Base-by-base conservation (phyloP, 2,113 vertebrate species). In the Paramisgurnus dabryanus region DNA sequence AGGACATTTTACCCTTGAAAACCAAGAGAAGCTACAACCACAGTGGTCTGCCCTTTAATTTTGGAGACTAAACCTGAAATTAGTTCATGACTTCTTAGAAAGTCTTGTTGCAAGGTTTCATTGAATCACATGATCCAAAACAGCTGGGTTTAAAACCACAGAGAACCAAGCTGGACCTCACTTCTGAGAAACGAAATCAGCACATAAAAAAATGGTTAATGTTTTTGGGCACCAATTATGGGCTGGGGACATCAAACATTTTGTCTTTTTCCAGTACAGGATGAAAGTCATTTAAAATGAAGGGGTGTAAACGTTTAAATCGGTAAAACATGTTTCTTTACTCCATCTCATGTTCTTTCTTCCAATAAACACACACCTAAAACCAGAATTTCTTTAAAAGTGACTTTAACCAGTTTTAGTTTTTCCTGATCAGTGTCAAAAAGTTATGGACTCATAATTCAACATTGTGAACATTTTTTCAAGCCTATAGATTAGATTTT, bases 11-110 rank as follows among this genome's bases (percentile, higher is more conserved):
- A 34, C 27, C 27, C 27, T 34, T 27, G 27, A 27, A 34, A 34
- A 34, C 27, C 27, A 34, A 34, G 27, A 34, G 27, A 34, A 10
- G 50, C 12, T 0, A 45, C 67, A 50, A 72, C 50, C n/a, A 34
- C 34, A 74, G 71, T 2, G 3, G 41, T 75, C 40, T 75, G 17
- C 64, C 22, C 79, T 85, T 79, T 79, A 53, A 82, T 85, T 81
- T 9, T 64, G 8, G 4, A 67, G 58, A 66, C 41, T 71, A 39
- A 82, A 77, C 80, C 83, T 82, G 70, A 53, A 85, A 85, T 85
- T 73, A 79, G 39, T 76, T 27, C 57, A 39, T 41, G 73, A 50
- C 39, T 78, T 81, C 70, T 76, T 39, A 63, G 66, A 76, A 76
- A 34, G 10, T 17, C 71, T 15, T 70, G 18, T 75, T 49, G 18